Base-by-base conservation (phyloP, 2,888 invertebrate species). In the Thymelicus acteon region DNA sequence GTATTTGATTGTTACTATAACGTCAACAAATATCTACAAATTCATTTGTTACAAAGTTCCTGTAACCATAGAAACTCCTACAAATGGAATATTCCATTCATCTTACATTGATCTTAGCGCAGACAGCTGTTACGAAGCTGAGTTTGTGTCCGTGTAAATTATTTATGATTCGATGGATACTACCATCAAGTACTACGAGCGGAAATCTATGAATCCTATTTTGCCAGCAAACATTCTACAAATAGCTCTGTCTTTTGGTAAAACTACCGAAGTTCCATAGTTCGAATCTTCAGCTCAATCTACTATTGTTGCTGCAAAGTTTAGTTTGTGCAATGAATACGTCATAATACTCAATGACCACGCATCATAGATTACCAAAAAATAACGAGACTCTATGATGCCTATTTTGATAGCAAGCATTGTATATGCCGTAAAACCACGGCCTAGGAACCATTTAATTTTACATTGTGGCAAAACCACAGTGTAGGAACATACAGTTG, bases 141-240 rank as follows among this genome's bases (percentile, higher is more conserved):
- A 57, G 31, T 54, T 24, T 54, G n/a, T 37, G 37, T 57, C 31
- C 31, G 57, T 57, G 37, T 57, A 57, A 57, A 31, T 57, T 37
- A 57, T 57, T 57, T 57, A 57, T 57, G 57, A 57, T 57, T 31
- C 13, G 12, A 57, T 57, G 5, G 31, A 3, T 31, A 57, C 31
- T 57, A 57, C 57, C 15, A 57, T 37, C 13, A 12, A 8, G 52
- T 37, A 24, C 6, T 24, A 19, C 54, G 24, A 54, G 31, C n/a
- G 37, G 12, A 52, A 52, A 52, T 52, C 52, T 57, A 57, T 57
- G 57, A 57, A 57, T 57, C 31, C 31, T 57, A 37, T 57, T 57
- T 13, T 57, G 31, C 37, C 57, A 57, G 37, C 57, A 37, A 57
- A 57, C 57, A 24, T 24, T 54, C 31, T 24, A 3, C 54, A 54